Evolutionary conservation across 2,113 vertebrate genomes (phyloP).

Genomic region (Grammomys surdaster): DNA sequence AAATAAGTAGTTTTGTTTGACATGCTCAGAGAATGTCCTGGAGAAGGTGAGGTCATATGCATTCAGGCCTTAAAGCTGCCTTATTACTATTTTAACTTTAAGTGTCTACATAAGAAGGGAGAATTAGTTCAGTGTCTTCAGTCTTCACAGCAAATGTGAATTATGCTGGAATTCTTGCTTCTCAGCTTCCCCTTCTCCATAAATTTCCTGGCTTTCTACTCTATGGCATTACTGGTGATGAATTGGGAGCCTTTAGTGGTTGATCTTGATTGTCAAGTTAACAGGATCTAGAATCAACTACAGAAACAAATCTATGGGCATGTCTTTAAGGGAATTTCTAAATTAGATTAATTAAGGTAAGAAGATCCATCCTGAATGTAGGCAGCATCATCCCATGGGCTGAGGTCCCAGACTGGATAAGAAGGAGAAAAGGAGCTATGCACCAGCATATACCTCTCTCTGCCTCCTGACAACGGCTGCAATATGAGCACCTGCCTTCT

Average conservation of each 20-base stretch:
- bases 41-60: not conserved
- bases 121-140: not conserved
- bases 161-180: not conserved
- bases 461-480: not conserved
- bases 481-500: no score
- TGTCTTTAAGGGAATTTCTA: not conserved
- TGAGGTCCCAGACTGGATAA: no score
- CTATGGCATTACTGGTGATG: not conserved
- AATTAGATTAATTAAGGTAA: not conserved
- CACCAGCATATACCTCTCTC: no score
- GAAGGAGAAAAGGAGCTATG: not conserved
- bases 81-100: not conserved
- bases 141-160: not conserved
- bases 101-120: not conserved
- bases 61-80: not conserved
- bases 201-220: not conserved
- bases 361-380: not conserved
- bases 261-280: not conserved
- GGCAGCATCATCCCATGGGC: not conserved
- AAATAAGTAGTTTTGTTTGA: not conserved
- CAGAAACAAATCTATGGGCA: not conserved
- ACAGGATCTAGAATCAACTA: not conserved
- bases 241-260: no score
- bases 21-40: not conserved
- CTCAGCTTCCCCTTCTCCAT: not conserved